A percentile compares a stretch with the other conserved stretches of the same genome.
These are phyloP conservation scores for Hemistola chrysoprasaria DNA, from an alignment of 2,888 invertebrate species.

Conservation along the genomic window DNA sequence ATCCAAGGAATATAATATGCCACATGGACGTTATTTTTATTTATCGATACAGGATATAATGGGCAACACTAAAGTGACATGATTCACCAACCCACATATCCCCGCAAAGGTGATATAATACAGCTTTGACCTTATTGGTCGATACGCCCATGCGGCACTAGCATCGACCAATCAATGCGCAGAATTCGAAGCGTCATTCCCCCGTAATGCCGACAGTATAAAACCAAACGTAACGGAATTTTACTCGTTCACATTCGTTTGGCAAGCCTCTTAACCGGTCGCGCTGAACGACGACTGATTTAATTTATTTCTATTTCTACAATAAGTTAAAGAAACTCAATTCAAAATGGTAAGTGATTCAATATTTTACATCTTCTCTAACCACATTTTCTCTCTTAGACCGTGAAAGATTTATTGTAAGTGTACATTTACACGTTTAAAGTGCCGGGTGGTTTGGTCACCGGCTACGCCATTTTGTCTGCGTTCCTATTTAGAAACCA, in stretches of 20 bases:
- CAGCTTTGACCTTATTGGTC: slow-evolving; percentile 71
- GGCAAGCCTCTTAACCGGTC: slow-evolving; percentile 87
- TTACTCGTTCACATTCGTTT: slow-evolving; percentile 83
- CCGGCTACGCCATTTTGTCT: slow-evolving; percentile 71
- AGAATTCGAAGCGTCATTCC: slow-evolving; percentile 71
- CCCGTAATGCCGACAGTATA: slow-evolving; percentile 79
- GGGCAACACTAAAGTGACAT: slow-evolving; percentile 41
- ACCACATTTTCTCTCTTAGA: slow-evolving; percentile 9
- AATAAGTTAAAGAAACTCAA: slow-evolving; percentile 73
- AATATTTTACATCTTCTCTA: slow-evolving; percentile 24
- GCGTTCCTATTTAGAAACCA: slow-evolving; percentile 35
- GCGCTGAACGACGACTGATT: slow-evolving; percentile 82
- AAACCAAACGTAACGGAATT: slow-evolving; percentile 73
- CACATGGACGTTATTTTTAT: no score
- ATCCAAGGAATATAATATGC: no score
- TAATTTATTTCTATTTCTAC: slow-evolving; percentile 71
- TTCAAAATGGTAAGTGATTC: slow-evolving; percentile 74
- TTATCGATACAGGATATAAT: slow-evolving; percentile 20
- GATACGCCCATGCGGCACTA: slow-evolving; percentile 68
- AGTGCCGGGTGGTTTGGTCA: slow-evolving; percentile 57
- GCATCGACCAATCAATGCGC: slow-evolving; percentile 69
- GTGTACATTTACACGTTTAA: slow-evolving; percentile 12
- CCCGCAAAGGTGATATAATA: slow-evolving; percentile 77
- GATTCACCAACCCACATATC: slow-evolving; percentile 73
- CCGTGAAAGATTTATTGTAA: neutral